Evolutionary conservation across 2,113 vertebrate species (phyloP), one percentile per base, ranked within the genome.

Genomic region (Synodontis membranacea): DNA sequence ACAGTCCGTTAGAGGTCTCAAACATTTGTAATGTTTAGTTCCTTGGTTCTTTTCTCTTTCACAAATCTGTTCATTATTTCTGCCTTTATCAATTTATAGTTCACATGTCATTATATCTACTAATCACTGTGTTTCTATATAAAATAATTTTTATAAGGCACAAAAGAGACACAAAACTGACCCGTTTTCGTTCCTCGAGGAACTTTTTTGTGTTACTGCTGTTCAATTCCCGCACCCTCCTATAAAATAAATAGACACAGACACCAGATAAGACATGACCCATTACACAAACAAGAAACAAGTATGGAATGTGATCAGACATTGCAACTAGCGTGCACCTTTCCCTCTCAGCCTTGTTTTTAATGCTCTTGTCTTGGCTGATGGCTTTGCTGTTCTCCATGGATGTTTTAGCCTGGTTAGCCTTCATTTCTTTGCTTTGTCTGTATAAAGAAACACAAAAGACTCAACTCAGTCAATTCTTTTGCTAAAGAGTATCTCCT

Each of bases 301-400:
- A n/a, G 62, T 42, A 37, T 31, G 50, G 28, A 21, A 46, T 64
- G 28, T 0, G 68, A 48, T 44, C 21, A 17, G 52, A 80, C 11
- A 12, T 14, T 28, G 12, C 34, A 54, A 12, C 48, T 48, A 39
- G 52, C 10, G 89, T 93, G 91, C 92, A 98, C 98, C 98, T 97
- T 93, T 99, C 98, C 86, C 98, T 93, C 90, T 99, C 98, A 4
- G 98, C 98, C 94, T 99, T 99, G 93, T 99, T 99, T 94, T 99
- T 99, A 92, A 99, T 99, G 87, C 94, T 96, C 93, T 99, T 99
- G 92, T 99, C 98, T 91, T 99, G 98, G 92, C 97, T 99, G 94
- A 99, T 99, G 91, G 97, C 98, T 96, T 99, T 99, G 93, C 97
- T 97, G 92, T 99, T 99, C 91, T 99, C 98, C 98, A 99, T 99